Evolutionary conservation across 2,113 vertebrate species (phyloP), one percentile per base, ranked within the genome.

Genomic region (Myodes glareolus): DNA sequence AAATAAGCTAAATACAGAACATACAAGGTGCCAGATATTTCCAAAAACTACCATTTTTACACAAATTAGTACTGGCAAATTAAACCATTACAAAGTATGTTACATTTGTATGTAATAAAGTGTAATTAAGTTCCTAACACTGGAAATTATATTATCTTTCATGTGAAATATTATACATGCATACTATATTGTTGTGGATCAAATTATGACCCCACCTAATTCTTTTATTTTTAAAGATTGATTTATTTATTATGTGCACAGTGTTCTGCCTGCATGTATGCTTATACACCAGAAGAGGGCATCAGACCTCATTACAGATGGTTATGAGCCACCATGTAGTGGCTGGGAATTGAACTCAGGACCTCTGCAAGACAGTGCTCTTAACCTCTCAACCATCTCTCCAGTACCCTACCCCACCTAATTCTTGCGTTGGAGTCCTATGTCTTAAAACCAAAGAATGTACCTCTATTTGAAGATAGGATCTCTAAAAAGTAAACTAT

Each of bases 1-100:
- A 94, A 90, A 68, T 72, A 93, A 93, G 77, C 4, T 42, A 84
- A 88, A 70, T 58, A 27, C 9, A 94, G 33, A 91, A 78, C 65
- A 67, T 7, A 89, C 8, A 65, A 85, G 33, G 13, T 19, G 61
- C 65, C 67, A 19, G 52, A 61, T 76, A 39, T 29, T 89, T 81
- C 67, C n/a, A 75, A 52, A 95, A 95, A 36, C 17, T n/a, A 13
- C 39, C 36, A 19, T 39, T 72, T 36, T 39, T 39, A 68, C 33
- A 68, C 4, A 36, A 68, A 70, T 55, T 78, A 55, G 33, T 87
- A 76, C 27, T 85, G 88, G 27, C 36, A 39, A 80, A 31, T 84
- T 77, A 78, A 39, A 55, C 77, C 61, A 33, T n/a, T 55, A 58
- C 42, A 84, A 96, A 91, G 75, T 95, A 91, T 16, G 76, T 19